Evolutionary conservation across 2,113 vertebrate species (phyloP).

Genomic region (Perca flavescens): DNA sequence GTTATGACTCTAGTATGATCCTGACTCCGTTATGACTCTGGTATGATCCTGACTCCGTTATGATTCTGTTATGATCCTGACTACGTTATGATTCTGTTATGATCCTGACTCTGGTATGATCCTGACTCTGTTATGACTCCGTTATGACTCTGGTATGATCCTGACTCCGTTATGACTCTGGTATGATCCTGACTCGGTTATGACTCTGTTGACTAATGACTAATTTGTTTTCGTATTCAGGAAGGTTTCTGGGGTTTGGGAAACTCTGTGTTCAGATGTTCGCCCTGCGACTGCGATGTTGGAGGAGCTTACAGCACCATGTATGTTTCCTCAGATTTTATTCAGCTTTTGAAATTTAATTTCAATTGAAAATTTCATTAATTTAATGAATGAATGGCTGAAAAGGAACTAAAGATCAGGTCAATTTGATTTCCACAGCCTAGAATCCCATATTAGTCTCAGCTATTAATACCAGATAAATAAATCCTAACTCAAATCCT

Average conservation of each 20-base stretch:
- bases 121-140: no score
- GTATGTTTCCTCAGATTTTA: conserved; percentile 77
- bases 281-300: conserved; percentile 89
- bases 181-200: background rate
- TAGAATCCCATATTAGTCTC: no score
- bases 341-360: background rate
- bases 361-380: no score
- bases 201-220: background rate
- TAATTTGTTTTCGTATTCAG: conserved; percentile 69
- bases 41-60: no score
- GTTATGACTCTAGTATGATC: background rate
- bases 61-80: background rate
- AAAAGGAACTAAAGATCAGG: no score
- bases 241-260: conserved; percentile 90
- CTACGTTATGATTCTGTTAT: background rate
- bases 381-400: no score
- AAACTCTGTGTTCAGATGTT: conserved; percentile 83
- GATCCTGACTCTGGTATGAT: no score
- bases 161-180: no score
- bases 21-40: no score
- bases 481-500: no score
- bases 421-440: no score
- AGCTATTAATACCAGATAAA: no score
- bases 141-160: background rate
- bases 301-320: conserved; percentile 85